Evolutionary conservation across 2,113 vertebrate species (phyloP).

Genomic region (Thinocorus orbignyianus): DNA sequence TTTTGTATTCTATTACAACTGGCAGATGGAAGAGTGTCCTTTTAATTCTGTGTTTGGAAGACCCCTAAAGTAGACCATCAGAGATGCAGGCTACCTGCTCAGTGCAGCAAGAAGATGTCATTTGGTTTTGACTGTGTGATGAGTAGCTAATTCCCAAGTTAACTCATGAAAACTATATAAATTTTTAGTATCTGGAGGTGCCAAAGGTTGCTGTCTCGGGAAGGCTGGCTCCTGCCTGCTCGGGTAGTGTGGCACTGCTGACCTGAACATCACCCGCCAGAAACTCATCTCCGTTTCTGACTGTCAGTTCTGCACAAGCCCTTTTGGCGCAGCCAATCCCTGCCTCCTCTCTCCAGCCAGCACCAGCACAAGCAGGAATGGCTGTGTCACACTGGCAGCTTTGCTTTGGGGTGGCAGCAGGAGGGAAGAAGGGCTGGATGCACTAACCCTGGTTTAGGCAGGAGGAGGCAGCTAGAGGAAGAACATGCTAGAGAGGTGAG

Average conservation of each 20-base stretch:
- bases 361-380: background rate
- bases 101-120: background rate
- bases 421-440: background rate
- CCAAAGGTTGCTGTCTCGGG: background rate
- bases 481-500: background rate
- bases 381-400: accelerated
- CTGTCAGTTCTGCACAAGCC: background rate
- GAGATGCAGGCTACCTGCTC: background rate
- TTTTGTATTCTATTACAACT: background rate
- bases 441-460: background rate
- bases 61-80: background rate
- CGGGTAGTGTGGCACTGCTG: background rate
- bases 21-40: background rate
- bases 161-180: background rate
- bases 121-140: background rate
- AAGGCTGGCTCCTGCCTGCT: background rate
- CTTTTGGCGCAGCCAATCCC: accelerated
- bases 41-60: background rate
- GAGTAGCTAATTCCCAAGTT: background rate
- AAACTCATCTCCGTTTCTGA: background rate
- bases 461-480: background rate
- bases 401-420: background rate
- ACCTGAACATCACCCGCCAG: background rate
- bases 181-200: background rate
- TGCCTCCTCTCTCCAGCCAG: background rate